A percentile compares a stretch with the other conserved stretches of the same genome.
Conservation (phyloP, 2,113 vertebrate species). For the Mesitornis unicolor region DNA sequence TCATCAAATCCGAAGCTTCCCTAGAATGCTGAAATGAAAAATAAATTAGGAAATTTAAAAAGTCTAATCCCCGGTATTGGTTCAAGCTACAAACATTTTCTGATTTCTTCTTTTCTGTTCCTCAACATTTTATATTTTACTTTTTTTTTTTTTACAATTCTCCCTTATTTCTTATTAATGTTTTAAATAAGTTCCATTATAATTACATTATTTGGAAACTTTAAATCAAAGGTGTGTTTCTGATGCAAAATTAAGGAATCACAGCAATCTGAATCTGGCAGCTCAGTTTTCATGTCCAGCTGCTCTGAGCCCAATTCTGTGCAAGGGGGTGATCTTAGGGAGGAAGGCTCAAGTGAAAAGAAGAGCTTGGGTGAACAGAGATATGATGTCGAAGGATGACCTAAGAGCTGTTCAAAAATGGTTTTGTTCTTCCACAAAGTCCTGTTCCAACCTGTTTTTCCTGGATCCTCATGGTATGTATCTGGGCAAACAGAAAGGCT, state of each 20-base stretch:
- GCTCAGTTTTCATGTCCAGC: neutral
- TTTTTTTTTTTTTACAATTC: neutral
- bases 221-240: neutral
- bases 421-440: neutral
- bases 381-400: neutral
- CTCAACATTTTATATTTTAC: neutral
- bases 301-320: neutral
- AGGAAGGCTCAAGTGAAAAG: neutral
- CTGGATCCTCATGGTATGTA: neutral
- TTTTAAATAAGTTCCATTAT: neutral
- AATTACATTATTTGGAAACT: neutral
- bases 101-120: neutral
- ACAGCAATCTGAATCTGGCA: neutral
- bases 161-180: neutral
- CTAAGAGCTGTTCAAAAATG: neutral
- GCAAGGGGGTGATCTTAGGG: neutral
- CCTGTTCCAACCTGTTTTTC: neutral
- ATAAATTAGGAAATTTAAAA: neutral
- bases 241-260: neutral
- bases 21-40: neutral
- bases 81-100: neutral
- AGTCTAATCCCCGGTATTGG: neutral
- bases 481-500: neutral
- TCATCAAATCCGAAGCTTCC: neutral
- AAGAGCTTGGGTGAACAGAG: neutral